Evolutionary conservation across 1,140 invertebrate genomes (phyloP).

Genomic region (Brachionus sp.): DNA sequence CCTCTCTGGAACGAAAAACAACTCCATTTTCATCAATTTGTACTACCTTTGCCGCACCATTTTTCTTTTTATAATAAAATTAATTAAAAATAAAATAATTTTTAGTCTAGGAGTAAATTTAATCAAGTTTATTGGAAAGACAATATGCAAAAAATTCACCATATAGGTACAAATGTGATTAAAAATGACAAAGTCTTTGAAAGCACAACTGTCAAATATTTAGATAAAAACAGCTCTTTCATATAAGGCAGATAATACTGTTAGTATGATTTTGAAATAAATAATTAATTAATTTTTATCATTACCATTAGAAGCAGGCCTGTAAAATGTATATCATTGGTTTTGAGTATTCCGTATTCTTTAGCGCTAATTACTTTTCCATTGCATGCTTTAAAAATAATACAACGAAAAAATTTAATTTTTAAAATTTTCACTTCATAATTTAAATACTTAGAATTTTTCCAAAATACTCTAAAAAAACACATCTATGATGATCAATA

Average conservation of each 20-base stretch:
- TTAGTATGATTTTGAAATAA: background rate
- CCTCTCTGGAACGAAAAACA: background rate
- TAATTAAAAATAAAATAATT: no score
- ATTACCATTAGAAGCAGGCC: background rate
- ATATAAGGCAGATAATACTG: no score
- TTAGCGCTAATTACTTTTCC: background rate
- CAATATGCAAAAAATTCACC: no score
- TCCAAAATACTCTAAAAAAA: conserved; percentile 31
- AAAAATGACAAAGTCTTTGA: no score
- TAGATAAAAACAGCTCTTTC: no score
- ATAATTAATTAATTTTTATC: background rate
- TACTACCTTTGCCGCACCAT: background rate
- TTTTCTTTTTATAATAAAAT: background rate
- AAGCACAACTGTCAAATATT: no score
- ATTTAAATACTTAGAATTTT: conserved; percentile 9
- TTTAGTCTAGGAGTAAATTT: no score
- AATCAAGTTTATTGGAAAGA: no score
- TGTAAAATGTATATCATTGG: background rate
- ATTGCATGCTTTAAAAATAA: background rate
- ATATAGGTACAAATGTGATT: no score
- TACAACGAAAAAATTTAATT: background rate
- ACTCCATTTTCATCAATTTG: background rate
- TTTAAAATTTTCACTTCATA: background rate
- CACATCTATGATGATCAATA: background rate
- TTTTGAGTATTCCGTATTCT: background rate